These are phyloP conservation scores for Mungos mungo DNA, from an alignment of 2,113 vertebrate genomes.

Conservation along the genomic window DNA sequence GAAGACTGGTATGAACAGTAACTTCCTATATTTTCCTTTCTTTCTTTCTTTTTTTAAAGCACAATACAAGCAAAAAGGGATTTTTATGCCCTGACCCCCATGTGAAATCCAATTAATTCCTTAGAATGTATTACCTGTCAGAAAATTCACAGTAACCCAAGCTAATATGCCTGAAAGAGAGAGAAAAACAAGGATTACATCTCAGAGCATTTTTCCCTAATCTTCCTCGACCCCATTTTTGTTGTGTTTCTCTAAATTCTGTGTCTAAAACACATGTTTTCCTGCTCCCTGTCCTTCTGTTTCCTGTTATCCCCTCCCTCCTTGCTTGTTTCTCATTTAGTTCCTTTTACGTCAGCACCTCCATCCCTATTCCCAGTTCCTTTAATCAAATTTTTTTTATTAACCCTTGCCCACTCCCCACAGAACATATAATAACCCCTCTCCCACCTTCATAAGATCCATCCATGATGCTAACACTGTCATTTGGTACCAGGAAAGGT, in stretches of 20 bases:
- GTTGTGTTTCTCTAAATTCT: not conserved
- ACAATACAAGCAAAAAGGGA: not conserved
- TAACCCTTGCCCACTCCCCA: not conserved
- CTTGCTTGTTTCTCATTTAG: not conserved
- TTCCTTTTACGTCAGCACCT: not conserved
- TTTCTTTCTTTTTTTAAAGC: not conserved
- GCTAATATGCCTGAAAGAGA: slow-evolving; percentile 93
- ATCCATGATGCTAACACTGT: slow-evolving; percentile 95
- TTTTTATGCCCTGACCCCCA: not conserved
- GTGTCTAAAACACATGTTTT: not conserved
- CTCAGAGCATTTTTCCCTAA: not conserved
- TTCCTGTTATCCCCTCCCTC: not conserved
- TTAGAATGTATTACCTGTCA: slow-evolving; percentile 92
- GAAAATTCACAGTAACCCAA: slow-evolving; percentile 98
- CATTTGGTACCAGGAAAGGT: slow-evolving; percentile 94
- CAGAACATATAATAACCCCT: not conserved
- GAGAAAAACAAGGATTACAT: slow-evolving; percentile 43
- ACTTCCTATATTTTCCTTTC: not conserved
- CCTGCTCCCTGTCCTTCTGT: not conserved
- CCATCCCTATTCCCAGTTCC: not conserved
- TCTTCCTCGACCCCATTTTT: not conserved
- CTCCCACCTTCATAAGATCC: slow-evolving; percentile 94
- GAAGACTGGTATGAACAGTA: not conserved
- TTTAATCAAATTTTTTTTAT: not conserved
- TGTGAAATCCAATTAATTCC: slow-evolving; percentile 9